Percentiles rank a stretch among this genome's conserved stretches.
phyloP scores from a whole-genome alignment of 92 coral and sea anemone species.

The Siderastrea siderea region DNA sequence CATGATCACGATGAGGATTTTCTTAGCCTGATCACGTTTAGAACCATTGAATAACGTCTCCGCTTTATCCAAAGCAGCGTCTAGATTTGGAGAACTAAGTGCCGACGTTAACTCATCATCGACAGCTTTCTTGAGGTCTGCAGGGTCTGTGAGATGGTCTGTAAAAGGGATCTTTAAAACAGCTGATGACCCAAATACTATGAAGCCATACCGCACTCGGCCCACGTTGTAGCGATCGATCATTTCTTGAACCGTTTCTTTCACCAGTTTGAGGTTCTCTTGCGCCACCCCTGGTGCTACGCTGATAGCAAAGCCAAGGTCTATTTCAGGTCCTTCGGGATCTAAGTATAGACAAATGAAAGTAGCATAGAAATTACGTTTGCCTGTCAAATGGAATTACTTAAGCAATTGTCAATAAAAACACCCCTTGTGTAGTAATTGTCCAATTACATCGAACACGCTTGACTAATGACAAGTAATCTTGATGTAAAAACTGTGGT shows the following conservation, averaged over 20 bases:
- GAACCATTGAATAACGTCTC: constrained; percentile 62
- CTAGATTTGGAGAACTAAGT: constrained; percentile 19
- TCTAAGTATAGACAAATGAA: background rate
- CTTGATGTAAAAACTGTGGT: too few species aligned
- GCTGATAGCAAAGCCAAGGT: constrained; percentile 83
- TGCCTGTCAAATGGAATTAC: too few species aligned
- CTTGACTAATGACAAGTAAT: too few species aligned
- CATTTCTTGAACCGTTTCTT: constrained; percentile 68
- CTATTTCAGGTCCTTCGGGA: constrained; percentile 50
- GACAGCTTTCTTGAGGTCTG: constrained; percentile 26
- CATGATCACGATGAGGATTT: constrained; percentile 55
- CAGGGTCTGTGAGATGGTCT: constrained; percentile 3
- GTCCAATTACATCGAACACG: too few species aligned
- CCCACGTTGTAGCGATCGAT: constrained; percentile 74
- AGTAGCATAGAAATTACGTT: too few species aligned
- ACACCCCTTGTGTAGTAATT: too few species aligned
- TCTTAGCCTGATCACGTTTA: constrained; percentile 63
- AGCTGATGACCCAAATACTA: constrained; percentile 75
- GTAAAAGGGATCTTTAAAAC: constrained; percentile 68
- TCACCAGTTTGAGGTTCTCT: constrained; percentile 73
- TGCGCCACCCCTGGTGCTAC: constrained; percentile 68
- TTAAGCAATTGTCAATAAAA: too few species aligned
- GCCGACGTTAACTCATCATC: constrained; percentile 9
- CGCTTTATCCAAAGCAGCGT: constrained; percentile 54
- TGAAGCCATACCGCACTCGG: constrained; percentile 75